These are phyloP conservation scores for Aptenodytes patagonicus DNA, from an alignment of 2,113 vertebrate genomes.

Conservation along the genomic window DNA sequence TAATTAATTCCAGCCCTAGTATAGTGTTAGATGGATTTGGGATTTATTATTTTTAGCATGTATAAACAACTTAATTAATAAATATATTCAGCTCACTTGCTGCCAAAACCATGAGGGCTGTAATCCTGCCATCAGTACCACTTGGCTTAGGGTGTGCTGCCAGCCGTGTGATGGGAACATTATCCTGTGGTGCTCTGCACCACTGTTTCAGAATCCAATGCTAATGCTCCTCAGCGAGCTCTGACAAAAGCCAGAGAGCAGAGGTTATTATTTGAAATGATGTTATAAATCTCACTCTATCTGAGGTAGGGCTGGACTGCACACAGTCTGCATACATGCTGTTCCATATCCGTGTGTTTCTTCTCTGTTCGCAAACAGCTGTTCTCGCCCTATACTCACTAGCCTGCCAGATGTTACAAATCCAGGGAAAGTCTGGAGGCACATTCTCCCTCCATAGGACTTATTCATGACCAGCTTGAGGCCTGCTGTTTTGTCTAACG, in stretches of 20 bases:
- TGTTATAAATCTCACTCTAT: background rate
- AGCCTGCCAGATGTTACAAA: conserved; percentile 30
- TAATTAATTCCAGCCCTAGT: background rate
- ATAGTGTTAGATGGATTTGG: background rate
- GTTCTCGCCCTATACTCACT: background rate
- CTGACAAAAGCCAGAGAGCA: background rate
- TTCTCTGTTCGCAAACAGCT: conserved; percentile 21
- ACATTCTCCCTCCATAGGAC: background rate
- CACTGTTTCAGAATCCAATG: background rate
- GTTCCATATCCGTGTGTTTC: background rate
- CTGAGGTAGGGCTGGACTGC: background rate
- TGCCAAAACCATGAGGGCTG: background rate
- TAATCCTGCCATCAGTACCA: background rate
- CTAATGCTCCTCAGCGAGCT: background rate
- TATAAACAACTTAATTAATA: conserved; percentile 3
- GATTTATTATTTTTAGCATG: background rate
- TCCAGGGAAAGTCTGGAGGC: background rate
- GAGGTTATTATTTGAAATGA: background rate
- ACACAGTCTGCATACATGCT: background rate
- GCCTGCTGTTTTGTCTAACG: conserved; percentile 14
- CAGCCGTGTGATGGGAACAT: background rate
- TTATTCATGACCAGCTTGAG: background rate
- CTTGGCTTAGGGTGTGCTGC: background rate
- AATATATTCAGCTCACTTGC: background rate
- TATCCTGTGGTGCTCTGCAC: background rate